Percentiles rank a stretch among this genome's conserved stretches.
Conservation (phyloP, 2,888 invertebrate species). For the Ellobium chinense region DNA sequence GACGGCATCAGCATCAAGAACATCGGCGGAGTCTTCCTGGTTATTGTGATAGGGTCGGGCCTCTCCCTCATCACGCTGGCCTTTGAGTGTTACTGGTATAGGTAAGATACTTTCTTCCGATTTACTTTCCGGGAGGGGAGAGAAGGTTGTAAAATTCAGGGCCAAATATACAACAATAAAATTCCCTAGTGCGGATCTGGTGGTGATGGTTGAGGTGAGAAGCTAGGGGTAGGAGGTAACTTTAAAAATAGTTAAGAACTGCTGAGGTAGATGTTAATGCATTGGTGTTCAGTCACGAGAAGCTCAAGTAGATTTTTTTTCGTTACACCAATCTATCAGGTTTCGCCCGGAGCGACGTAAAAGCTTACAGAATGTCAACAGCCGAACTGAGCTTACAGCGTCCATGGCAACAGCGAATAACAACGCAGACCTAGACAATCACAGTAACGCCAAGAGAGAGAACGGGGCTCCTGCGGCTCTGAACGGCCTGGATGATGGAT, state of each 20-base stretch:
- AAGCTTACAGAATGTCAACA: constrained; percentile 27
- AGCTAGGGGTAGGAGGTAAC: background rate
- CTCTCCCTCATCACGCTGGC: constrained; percentile 93
- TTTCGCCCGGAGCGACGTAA: constrained; percentile 19
- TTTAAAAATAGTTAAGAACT: too few relatives aligned
- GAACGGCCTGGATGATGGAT: constrained; percentile 25
- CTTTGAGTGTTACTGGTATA: constrained; percentile 87
- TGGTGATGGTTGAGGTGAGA: too few relatives aligned
- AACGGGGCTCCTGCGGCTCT: background rate
- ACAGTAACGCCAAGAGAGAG: background rate
- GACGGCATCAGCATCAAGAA: constrained; percentile 99
- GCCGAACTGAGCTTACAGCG: constrained; percentile 41
- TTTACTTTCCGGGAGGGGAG: too few relatives aligned
- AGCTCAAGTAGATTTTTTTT: too few relatives aligned
- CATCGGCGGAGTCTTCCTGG: constrained; percentile 97
- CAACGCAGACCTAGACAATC: constrained; percentile 13
- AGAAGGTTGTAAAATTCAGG: too few relatives aligned
- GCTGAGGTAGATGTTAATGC: too few relatives aligned
- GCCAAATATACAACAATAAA: too few relatives aligned
- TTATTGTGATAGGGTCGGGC: constrained; percentile 96
- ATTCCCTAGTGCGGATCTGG: too few relatives aligned
- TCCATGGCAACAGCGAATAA: constrained; percentile 27
- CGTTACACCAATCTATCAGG: too few relatives aligned
- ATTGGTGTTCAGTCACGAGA: too few relatives aligned
- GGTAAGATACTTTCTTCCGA: constrained; percentile 5